Base-by-base conservation (phyloP, 2,797 vertebrate species). In the Steatocranus sp. region DNA sequence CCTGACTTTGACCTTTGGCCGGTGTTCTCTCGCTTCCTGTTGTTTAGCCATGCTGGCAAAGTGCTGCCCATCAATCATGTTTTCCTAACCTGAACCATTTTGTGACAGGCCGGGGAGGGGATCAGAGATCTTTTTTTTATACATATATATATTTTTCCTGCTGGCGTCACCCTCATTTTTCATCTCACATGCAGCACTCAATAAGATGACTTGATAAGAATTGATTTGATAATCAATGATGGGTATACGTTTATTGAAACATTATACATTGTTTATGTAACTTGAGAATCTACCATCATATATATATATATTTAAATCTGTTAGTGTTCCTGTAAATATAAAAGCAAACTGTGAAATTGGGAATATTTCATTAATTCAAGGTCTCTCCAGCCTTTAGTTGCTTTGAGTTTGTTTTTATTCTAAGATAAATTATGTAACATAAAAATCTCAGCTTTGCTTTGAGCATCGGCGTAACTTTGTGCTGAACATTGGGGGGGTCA, bases 1-100 rank as follows among this genome's bases (percentile, higher is more conserved):
- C 75, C 80, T 87, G 89, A 90, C 79, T 84, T 91, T 91, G 78
- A 90, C 86, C 84, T 86, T 81, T 83, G 77, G 34, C 79, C 30
- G 10, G 48, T 25, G 5, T 81, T 73, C 36, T 82, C 85, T 83
- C 68, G 8, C 54, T 75, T 83, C 34, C 75, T 82, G 79, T 86
- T 88, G 76, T 88, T 91, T 48, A 79, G 79, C 74, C 18, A 61
- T 78, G 79, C 81, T 43, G 56, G 51, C 77, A n/a, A 25, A 38
- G 81, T 18, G 70, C 61, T 82, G 75, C 73, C 81, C 68, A 85
- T 91, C 87, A 88, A 49, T 87, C 82, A 87, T 43, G 23, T 75
- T 68, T 81, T 78, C 4, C 6, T 80, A 66, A 87, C 38, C 36
- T 75, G 58, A 74, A 85, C 80, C 81, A n/a, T 81, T 84, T 76